phyloP scores from a whole-genome alignment of 2,113 vertebrate genomes.

The Girardinichthys multiradiatus region DNA sequence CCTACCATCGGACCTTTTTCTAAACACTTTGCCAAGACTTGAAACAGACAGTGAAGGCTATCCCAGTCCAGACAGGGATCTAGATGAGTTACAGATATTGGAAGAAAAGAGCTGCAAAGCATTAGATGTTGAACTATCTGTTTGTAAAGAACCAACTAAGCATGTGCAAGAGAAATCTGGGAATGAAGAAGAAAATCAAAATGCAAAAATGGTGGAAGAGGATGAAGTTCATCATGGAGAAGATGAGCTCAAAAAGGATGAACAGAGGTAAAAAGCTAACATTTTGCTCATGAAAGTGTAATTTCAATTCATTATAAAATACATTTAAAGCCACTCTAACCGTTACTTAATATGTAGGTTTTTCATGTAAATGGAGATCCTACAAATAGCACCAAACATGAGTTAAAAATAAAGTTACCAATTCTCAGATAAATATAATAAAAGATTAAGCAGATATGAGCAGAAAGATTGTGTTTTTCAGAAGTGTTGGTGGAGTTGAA shows the following conservation, averaged over 20 bases:
- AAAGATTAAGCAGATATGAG: no score
- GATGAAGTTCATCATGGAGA: conserved; percentile 15
- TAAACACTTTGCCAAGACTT: conserved; percentile 19
- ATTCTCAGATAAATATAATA: no score
- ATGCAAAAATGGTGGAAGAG: neutral
- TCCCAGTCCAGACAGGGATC: neutral
- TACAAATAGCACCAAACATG: no score
- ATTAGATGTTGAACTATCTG: neutral
- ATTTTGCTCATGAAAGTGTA: neutral
- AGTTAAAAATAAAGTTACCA: no score
- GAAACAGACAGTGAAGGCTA: neutral
- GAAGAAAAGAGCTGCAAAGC: neutral
- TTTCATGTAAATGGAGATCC: no score
- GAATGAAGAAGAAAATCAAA: conserved; percentile 25
- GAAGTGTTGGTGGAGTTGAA: no score
- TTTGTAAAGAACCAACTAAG: neutral
- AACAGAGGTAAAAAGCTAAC: conserved; percentile 41
- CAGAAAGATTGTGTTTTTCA: no score
- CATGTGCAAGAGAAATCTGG: neutral
- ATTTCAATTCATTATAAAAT: neutral
- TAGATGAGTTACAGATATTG: conserved; percentile 2
- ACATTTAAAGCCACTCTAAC: neutral
- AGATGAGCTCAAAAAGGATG: conserved; percentile 26
- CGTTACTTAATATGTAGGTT: neutral
- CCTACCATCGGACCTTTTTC: conserved; percentile 61